Base-by-base conservation (phyloP, 2,888 invertebrate species). In the Drosophila hamatofila region DNA sequence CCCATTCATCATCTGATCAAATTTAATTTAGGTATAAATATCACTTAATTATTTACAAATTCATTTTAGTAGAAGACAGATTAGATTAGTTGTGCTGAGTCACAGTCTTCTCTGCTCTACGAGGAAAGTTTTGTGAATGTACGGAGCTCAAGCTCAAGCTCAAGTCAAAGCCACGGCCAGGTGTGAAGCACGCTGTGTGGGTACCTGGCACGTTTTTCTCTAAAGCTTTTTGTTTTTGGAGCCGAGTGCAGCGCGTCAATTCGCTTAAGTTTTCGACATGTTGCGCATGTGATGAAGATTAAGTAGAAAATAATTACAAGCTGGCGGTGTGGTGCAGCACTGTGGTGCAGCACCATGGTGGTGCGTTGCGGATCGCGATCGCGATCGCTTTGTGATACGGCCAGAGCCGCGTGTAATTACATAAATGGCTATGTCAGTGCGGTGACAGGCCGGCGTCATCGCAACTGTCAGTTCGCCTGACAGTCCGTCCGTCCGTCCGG, bases 251-350 rank as follows among this genome's bases (percentile, higher is more conserved):
- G 48, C 63, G 85, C 85, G 75, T 80, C 83, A 64, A 83, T 84
- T 75, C 88, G 88, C 82, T 89, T 79, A 90, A 76, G 75, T 83
- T 89, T 89, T 89, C 90, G 90, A 89, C 89, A 89, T 89, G 83
- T 83, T 87, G 84, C 71, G 74, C 85, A 76, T 83, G 83, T 88
- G 90, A 89, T 89, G 90, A 89, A 89, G 89, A 89, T 89, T 89
- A 90, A 89, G 89, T 89, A 90, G 89, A 89, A 86, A 86, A 89
- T 89, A 89, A 89, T 89, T 89, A 89, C 89, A 84, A 87, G 72
- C 68, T 72, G 46, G 57, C 58, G 67, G 42, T 33, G 55, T n/a
- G 46, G 46, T 39, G 39, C 44, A 49, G 33, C 44, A 42, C 54
- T 60, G 42, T 37, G 66, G 27, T 37, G 54, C 52, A 30, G 48